phyloP scores from a whole-genome alignment of 2,888 invertebrate genomes.

The Lycia hirtaria region DNA sequence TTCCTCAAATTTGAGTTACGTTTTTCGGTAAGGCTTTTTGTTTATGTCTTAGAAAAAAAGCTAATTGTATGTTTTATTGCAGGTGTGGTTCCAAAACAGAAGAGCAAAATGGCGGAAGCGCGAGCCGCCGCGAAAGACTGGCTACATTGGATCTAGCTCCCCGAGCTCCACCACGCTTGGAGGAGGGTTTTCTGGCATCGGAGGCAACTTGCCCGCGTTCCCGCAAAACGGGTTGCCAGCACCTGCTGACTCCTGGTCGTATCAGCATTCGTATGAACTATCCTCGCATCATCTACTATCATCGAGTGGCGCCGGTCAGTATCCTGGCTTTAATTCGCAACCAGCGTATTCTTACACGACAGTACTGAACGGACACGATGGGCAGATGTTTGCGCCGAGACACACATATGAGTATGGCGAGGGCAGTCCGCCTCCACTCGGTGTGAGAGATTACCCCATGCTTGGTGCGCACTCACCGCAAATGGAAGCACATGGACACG shows the following conservation, averaged over 20 bases:
- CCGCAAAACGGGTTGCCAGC: slow-evolving; percentile 87
- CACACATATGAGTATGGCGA: slow-evolving; percentile 86
- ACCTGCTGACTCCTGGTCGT: slow-evolving; percentile 92
- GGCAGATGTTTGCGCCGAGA: slow-evolving; percentile 88
- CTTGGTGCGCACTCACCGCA: slow-evolving; percentile 87
- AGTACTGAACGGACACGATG: slow-evolving; percentile 90
- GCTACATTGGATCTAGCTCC: slow-evolving; percentile 89
- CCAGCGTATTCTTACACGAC: slow-evolving; percentile 88
- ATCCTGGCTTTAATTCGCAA: slow-evolving; percentile 87
- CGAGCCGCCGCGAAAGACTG: slow-evolving; percentile 96
- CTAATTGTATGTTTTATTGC: slow-evolving; percentile 27
- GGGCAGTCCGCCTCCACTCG: slow-evolving; percentile 87
- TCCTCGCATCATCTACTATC: slow-evolving; percentile 91
- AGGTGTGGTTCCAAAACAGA: slow-evolving; percentile 95
- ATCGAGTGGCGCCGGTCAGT: slow-evolving; percentile 86
- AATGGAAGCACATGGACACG: slow-evolving; percentile 82
- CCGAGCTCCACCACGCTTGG: slow-evolving; percentile 89
- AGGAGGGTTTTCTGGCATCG: slow-evolving; percentile 85
- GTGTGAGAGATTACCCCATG: slow-evolving; percentile 88
- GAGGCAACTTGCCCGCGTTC: slow-evolving; percentile 80
- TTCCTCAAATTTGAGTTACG: no score
- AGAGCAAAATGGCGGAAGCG: slow-evolving; percentile 97
- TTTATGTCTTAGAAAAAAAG: neutral
- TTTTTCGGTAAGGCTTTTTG: no score
- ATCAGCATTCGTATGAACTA: slow-evolving; percentile 91